Evolutionary conservation across 2,888 invertebrate genomes (phyloP).

Genomic region (Trachelus iudaicus): DNA sequence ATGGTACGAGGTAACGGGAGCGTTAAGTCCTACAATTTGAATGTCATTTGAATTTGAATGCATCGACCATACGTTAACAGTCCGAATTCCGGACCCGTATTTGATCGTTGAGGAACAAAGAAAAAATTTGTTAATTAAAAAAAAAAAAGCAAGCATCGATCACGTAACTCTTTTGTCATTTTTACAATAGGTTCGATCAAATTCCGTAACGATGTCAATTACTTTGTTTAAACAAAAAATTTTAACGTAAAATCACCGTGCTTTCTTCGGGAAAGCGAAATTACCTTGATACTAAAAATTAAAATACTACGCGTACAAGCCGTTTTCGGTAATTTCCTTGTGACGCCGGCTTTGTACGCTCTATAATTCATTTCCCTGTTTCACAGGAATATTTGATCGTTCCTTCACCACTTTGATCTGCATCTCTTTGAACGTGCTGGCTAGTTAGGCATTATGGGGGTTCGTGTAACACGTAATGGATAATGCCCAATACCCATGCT

Average conservation of each 20-base stretch:
- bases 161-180: not conserved
- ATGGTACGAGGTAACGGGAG: slow-evolving; percentile 23
- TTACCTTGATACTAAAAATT: not conserved
- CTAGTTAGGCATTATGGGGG: not conserved
- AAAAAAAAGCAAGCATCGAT: no score
- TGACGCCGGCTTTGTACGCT: not conserved
- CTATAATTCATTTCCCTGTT: not conserved
- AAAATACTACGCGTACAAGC: not conserved
- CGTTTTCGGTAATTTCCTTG: not conserved
- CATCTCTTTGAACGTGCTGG: not conserved
- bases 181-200: not conserved
- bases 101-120: not conserved
- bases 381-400: no score
- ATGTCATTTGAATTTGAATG: slow-evolving; percentile 39
- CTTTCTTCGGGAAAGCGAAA: not conserved
- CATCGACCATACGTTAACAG: not conserved
- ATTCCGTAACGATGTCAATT: not conserved
- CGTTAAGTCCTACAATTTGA: slow-evolving; percentile 35
- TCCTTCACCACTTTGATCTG: not conserved
- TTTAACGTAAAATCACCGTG: not conserved
- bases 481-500: not conserved
- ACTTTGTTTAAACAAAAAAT: not conserved
- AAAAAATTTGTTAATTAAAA: no score
- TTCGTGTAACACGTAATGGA: not conserved
- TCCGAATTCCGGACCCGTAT: not conserved